Percentiles rank a stretch among this genome's conserved stretches.
Evolutionary conservation across 2,888 invertebrate genomes (phyloP).

Genomic region (Anthoptus insignis): DNA sequence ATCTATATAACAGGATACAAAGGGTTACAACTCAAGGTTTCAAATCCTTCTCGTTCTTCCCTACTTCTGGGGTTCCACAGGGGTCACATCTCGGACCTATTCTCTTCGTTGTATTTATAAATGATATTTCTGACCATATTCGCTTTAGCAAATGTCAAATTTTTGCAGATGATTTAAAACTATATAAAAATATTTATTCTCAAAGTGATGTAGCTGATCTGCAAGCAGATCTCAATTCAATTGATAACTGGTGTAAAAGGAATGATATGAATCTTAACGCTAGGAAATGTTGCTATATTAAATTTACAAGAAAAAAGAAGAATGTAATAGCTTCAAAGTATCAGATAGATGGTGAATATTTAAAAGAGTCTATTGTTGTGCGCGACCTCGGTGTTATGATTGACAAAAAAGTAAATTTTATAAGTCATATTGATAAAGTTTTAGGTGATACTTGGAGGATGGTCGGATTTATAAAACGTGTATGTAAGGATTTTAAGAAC

Average conservation of each 20-base stretch:
- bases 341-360: not conserved
- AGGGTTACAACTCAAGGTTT: slow-evolving; percentile 14
- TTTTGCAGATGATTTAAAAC: slow-evolving; percentile 13
- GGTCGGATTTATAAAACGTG: too few relatives aligned
- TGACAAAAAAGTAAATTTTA: too few relatives aligned
- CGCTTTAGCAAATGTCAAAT: not conserved
- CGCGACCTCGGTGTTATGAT: slow-evolving; percentile 11
- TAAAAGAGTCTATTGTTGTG: not conserved
- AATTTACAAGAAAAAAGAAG: not conserved
- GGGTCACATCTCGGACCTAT: not conserved
- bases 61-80: slow-evolving; percentile 1
- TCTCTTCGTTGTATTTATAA: not conserved
- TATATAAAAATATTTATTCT: not conserved
- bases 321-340: not conserved
- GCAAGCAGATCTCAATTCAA: not conserved
- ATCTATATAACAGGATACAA: slow-evolving; percentile 8
- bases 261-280: slow-evolving; percentile 1
- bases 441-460: too few relatives aligned
- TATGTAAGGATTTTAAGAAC: too few relatives aligned
- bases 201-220: not conserved
- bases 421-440: too few relatives aligned
- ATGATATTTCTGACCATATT: not conserved
- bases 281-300: not conserved
- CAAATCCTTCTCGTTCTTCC: slow-evolving; percentile 5
- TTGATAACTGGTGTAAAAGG: not conserved